Evolutionary conservation across 2,888 invertebrate species (phyloP), one percentile per base, ranked within the genome.

Genomic region (Schizotus pectinicornis): DNA sequence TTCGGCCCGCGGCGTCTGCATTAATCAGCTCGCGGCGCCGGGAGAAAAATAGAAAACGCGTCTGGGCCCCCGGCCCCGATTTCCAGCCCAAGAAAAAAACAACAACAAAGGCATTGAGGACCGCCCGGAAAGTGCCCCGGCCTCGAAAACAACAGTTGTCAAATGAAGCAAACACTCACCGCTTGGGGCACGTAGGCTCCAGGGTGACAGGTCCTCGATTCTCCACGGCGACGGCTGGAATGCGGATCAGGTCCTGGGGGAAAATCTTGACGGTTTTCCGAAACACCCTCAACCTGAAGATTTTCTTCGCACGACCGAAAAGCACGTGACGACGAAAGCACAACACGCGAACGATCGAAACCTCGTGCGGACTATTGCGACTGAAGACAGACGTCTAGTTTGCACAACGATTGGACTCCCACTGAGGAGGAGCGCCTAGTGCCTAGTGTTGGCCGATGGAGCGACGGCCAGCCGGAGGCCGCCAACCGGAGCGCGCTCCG

Each of bases 181-280:
- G 69, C 71, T 78, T 79, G 63, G 76, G 76, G 74, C 76, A 77
- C 73, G 77, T 71, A 67, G 78, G 70, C 75, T 79, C 79, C 78
- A 79, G 78, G 69, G 74, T 74, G 75, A 72, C 69, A 57, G 73
- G 64, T 59, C 71, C 73, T 67, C 74, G 69, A 67, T 73, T 73
- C 68, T 76, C 76, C 77, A 74, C 72, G 67, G 71, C 70, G 71
- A 72, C 67, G 55, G 55, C 41, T 33, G 56, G 36, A 47, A 55
- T 35, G 42, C 72, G 71, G 52, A 71, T 69, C 53, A 73, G 56
- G 60, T 73, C 71, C 70, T 74, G 67, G n/a, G 71, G 73, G 65
- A 74, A 75, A 74, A 75, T 74, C 59, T 70, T 73, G 73, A 61
- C 62, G 62, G 64, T 37, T 62, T 22, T 55, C 36, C 9, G 12